Conservation (phyloP, 2,797 vertebrate genomes). For the Danio jaintianensis region DNA sequence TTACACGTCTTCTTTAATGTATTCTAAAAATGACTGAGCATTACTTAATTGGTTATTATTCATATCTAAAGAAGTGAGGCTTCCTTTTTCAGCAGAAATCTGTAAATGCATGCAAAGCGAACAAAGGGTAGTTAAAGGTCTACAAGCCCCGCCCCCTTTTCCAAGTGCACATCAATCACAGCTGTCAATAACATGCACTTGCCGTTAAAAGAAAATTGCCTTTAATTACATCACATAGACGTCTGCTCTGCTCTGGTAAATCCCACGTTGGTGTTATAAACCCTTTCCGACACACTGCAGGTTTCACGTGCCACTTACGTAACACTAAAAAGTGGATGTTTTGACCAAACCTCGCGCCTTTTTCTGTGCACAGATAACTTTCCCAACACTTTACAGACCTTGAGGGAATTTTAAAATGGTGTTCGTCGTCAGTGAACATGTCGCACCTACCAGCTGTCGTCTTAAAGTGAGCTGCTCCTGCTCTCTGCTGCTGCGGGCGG, state of each 20-base stretch:
- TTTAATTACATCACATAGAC: neutral
- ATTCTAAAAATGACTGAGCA: too few species aligned
- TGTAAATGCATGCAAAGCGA: slow-evolving; percentile 69
- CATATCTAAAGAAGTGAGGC: slow-evolving; percentile 63
- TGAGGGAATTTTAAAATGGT: neutral
- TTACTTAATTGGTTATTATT: too few species aligned
- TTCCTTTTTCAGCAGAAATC: slow-evolving; percentile 47
- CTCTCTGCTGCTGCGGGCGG: slow-evolving; percentile 72
- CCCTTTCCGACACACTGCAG: neutral
- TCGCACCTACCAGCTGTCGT: slow-evolving; percentile 78
- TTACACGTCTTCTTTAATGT: too few species aligned
- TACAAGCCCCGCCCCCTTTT: slow-evolving; percentile 71
- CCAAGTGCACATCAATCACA: slow-evolving; percentile 73
- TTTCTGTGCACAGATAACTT: neutral
- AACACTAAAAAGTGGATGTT: neutral
- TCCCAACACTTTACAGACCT: neutral
- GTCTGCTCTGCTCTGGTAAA: neutral
- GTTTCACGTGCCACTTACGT: neutral
- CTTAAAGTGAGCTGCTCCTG: slow-evolving; percentile 81
- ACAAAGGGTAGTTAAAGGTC: slow-evolving; percentile 82
- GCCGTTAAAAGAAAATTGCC: slow-evolving; percentile 7
- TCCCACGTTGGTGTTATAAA: neutral
- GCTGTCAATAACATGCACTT: slow-evolving; percentile 55
- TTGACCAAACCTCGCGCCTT: neutral
- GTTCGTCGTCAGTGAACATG: slow-evolving; percentile 36